Conservation (phyloP, 2,888 invertebrate species). For the Rotaria socialis region DNA sequence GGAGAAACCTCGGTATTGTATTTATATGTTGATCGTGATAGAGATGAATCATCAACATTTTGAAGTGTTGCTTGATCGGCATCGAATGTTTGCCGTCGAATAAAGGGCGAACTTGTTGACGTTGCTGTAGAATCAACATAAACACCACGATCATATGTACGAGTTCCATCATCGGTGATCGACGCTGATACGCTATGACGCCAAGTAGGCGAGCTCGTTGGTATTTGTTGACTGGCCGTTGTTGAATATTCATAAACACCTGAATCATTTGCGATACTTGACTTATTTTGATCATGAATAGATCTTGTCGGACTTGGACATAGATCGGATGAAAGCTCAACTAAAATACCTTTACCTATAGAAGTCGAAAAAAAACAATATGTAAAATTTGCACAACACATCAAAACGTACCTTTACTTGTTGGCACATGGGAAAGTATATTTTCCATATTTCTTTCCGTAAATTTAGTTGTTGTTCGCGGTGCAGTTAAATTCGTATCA, state of each 20-base stretch:
- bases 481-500: neutral
- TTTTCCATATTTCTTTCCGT: conserved; percentile 29
- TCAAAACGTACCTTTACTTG: neutral
- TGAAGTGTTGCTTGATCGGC: neutral
- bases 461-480: conserved; percentile 12
- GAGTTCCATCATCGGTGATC: neutral
- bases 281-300: neutral
- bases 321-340: neutral
- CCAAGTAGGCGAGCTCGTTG: neutral
- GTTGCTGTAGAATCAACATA: neutral
- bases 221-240: neutral
- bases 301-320: neutral
- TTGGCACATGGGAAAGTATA: conserved; percentile 16
- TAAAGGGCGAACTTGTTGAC: neutral
- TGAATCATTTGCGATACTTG: neutral
- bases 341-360: neutral
- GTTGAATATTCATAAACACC: neutral
- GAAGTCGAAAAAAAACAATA: neutral
- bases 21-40: neutral
- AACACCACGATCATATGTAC: neutral
- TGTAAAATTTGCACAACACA: too few species aligned
- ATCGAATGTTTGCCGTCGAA: neutral
- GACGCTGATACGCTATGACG: neutral
- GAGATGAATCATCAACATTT: neutral
- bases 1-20: neutral